Evolutionary conservation across 1,140 invertebrate genomes (phyloP).

Genomic region (Drosophila trapezifrons): DNA sequence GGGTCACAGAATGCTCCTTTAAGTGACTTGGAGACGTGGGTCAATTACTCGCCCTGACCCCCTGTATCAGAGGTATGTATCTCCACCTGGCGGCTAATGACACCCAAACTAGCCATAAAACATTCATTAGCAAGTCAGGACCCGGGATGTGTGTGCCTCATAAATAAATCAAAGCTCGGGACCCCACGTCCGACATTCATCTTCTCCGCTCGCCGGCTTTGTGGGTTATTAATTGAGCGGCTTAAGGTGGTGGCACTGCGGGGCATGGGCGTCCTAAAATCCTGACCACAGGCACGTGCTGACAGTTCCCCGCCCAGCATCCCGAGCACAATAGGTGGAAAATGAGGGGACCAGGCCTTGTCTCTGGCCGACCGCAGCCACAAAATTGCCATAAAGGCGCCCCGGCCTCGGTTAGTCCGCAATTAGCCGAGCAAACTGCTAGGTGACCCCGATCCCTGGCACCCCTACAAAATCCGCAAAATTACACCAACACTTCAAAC

Average conservation of each 20-base stretch:
- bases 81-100: conserved; percentile 42
- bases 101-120: conserved; percentile 62
- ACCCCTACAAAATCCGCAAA: conserved; percentile 23
- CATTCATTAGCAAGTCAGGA: conserved; percentile 61
- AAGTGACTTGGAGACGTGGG: conserved; percentile 15
- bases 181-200: conserved; percentile 16
- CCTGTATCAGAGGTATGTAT: not conserved
- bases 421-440: conserved; percentile 60
- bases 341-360: conserved; percentile 18
- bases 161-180: conserved; percentile 62
- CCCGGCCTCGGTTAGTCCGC: conserved; percentile 37
- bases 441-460: conserved; percentile 23
- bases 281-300: conserved; percentile 62
- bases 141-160: conserved; percentile 32
- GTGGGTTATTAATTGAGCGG: conserved; percentile 70
- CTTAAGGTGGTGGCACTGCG: conserved; percentile 46
- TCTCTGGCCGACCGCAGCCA: conserved; percentile 39
- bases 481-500: conserved; percentile 33
- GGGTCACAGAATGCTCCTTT: not conserved
- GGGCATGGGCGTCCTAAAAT: conserved; percentile 20
- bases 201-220: conserved; percentile 15
- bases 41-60: conserved; percentile 41
- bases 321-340: conserved; percentile 8
- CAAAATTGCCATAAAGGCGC: conserved; percentile 62
- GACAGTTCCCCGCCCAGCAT: conserved; percentile 26